A percentile compares a stretch with the other conserved stretches of the same genome.
Evolutionary conservation across 2,797 vertebrate genomes (phyloP).

Genomic region (Mormyrus hasselquistii): DNA sequence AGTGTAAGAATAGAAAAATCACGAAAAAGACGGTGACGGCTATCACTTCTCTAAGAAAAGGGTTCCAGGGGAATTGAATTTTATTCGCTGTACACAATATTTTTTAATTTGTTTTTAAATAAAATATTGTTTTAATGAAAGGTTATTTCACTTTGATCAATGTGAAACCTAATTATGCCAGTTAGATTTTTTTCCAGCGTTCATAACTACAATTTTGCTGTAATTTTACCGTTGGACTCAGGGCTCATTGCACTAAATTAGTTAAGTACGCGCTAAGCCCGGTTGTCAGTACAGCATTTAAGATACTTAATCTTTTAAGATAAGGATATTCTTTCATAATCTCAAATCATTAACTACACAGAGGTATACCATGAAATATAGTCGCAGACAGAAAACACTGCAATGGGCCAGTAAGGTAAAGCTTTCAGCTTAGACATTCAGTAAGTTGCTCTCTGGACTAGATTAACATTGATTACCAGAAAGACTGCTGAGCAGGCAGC

Average conservation of each 20-base stretch:
- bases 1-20: neutral
- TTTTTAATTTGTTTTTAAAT: neutral
- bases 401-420: neutral
- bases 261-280: neutral
- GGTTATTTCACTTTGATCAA: neutral
- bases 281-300: neutral
- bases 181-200: neutral
- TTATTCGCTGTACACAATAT: neutral
- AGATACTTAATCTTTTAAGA: neutral
- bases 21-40: neutral
- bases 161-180: neutral
- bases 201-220: neutral
- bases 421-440: slow-evolving; percentile 17
- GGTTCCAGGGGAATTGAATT: neutral
- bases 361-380: neutral
- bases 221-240: neutral
- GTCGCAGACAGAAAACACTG: neutral
- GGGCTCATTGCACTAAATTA: neutral
- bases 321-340: neutral
- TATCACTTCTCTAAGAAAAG: neutral
- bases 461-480: slow-evolving; percentile 49
- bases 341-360: neutral
- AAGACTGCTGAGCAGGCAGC: slow-evolving; percentile 51
- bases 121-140: neutral
- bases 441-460: slow-evolving; percentile 46